Evolutionary conservation across 1,140 invertebrate genomes (phyloP), one percentile per base, ranked within the genome.

Genomic region (Latrodectus geometricus): DNA sequence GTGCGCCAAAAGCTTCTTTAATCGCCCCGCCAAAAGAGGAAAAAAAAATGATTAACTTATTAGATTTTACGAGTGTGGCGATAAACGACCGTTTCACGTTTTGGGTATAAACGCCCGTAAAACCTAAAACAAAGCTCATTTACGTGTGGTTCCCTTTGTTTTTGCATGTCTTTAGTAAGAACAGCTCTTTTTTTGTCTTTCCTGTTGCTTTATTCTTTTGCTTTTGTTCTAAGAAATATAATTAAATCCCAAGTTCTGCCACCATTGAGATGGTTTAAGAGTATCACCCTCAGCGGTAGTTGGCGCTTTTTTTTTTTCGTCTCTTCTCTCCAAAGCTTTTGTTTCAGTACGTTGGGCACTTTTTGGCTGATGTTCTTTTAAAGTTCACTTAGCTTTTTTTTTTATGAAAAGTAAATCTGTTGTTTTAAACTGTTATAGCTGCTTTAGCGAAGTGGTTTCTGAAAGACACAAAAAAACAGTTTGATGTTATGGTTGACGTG

Each of bases 41-140:
- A 8, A 23, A 56, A 66, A 72, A 81, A 74, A 74, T 74, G 79
- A 81, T 81, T 72, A 70, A 81, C 79, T 81, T 81, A 81, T 81
- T 81, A 72, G 65, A 15, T 81, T 81, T 81, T 81, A 81, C 68
- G 68, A 81, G 66, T 11, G 49, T 15, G 12, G 15, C 49, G 66
- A 70, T 80, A 69, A 70, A 80, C 66, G 65, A 80, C 35, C 65
- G 12, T 14, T 81, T 70, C 79, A 70, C 68, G 68, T 72, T 81
- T 81, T 81, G 20, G 48, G 54, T 68, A 70, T 81, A 81, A 81
- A 81, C 66, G 79, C 79, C n/a, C 79, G 49, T 72, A 81, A 68
- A 35, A 72, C 79, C 79, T 23, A 72, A 68, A 70, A 72, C 79
- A 69, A 70, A 81, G 69, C 78, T 80, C 78, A 80, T 80, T 70